Conservation (phyloP, 2,797 vertebrate species). For the Schizopygopsis malacanthus region DNA sequence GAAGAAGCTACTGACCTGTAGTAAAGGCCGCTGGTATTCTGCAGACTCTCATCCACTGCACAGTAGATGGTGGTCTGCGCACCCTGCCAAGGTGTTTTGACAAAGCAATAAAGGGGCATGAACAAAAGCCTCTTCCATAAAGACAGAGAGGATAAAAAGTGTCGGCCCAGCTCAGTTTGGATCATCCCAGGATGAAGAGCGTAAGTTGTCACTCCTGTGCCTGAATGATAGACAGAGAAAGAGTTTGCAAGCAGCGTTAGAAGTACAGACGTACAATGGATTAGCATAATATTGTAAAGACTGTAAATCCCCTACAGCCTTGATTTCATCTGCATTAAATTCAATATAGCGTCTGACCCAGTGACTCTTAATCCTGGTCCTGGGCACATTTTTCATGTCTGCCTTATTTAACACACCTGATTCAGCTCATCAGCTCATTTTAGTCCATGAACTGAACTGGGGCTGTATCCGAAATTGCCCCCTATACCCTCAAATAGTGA, state of each 20-base stretch:
- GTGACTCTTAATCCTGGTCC: too few relatives aligned
- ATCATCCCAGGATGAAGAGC: slow-evolving; percentile 78
- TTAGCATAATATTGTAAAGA: too few relatives aligned
- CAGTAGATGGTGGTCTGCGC: slow-evolving; percentile 82
- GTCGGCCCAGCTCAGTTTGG: slow-evolving; percentile 72
- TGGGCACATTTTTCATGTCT: too few relatives aligned
- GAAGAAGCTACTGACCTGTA: slow-evolving; percentile 72
- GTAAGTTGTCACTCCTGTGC: slow-evolving; percentile 68
- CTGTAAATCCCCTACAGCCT: too few relatives aligned
- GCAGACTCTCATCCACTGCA: slow-evolving; percentile 76
- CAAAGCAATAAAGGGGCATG: slow-evolving; percentile 47
- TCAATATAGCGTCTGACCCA: too few relatives aligned
- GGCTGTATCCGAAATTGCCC: too few relatives aligned
- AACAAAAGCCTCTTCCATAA: slow-evolving; percentile 67
- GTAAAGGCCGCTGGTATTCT: slow-evolving; percentile 73
- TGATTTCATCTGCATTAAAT: too few relatives aligned
- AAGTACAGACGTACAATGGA: not conserved
- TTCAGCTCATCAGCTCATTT: too few relatives aligned
- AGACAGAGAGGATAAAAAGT: slow-evolving; percentile 62
- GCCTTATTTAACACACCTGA: too few relatives aligned
- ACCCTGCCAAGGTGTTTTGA: slow-evolving; percentile 75
- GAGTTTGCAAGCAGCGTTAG: not conserved
- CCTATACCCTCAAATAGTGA: too few relatives aligned
- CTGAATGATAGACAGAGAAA: not conserved
- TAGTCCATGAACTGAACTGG: too few relatives aligned